Evolutionary conservation across 2,888 invertebrate species (phyloP).

Genomic region (Heliconius hortense): DNA sequence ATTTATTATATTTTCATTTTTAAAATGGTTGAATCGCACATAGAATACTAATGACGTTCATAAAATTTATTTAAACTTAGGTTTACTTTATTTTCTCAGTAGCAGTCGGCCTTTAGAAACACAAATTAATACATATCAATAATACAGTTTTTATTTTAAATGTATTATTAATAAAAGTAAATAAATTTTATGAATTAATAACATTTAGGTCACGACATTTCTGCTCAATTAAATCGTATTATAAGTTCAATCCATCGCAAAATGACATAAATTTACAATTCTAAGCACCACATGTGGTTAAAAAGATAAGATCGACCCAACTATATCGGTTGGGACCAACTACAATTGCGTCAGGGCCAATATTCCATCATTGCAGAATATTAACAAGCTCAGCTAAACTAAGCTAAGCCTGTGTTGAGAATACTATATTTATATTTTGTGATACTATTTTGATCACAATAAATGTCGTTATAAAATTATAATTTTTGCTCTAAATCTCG

Average conservation of each 20-base stretch:
- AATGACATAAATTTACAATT: conserved; percentile 21
- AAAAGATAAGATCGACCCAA: conserved; percentile 28
- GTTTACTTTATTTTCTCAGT: background rate
- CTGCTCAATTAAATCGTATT: background rate
- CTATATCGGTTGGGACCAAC: conserved; percentile 25
- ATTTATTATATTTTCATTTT: too few relatives aligned
- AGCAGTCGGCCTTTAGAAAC: too few relatives aligned
- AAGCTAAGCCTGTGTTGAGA: background rate
- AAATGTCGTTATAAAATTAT: background rate
- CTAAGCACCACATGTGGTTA: conserved; percentile 24
- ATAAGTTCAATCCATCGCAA: background rate
- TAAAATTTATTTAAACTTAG: too few relatives aligned
- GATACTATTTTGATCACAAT: background rate
- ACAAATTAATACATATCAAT: too few relatives aligned
- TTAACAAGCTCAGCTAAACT: conserved; percentile 12
- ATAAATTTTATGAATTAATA: background rate
- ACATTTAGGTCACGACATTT: background rate
- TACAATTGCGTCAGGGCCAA: conserved; percentile 30
- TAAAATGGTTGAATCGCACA: too few relatives aligned
- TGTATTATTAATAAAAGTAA: background rate
- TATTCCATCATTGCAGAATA: conserved; percentile 21
- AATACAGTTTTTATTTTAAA: background rate
- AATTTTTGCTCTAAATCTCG: background rate
- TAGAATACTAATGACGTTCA: background rate
- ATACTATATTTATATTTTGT: background rate